phyloP scores from a whole-genome alignment of 2,888 invertebrate species.

The Folsomia candida region DNA sequence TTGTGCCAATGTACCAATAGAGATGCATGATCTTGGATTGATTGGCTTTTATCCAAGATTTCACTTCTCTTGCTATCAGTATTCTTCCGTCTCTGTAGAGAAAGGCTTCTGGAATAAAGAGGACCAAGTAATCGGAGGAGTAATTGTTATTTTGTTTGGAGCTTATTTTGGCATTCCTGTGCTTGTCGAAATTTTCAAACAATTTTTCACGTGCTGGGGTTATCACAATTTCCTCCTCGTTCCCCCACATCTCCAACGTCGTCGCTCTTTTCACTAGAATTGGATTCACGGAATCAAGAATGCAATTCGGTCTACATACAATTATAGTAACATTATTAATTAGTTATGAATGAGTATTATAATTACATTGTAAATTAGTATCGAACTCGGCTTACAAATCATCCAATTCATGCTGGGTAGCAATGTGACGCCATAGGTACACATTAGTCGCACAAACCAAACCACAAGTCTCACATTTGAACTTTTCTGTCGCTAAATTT shows the following conservation, averaged over 20 bases:
- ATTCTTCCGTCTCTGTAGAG: neutral
- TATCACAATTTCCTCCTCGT: neutral
- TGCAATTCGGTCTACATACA: too few relatives aligned
- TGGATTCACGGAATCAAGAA: too few relatives aligned
- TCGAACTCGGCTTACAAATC: too few relatives aligned
- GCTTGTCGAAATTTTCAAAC: neutral
- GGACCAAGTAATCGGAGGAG: neutral
- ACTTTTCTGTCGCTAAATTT: too few relatives aligned
- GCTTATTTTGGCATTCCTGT: too few relatives aligned
- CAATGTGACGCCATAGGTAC: too few relatives aligned
- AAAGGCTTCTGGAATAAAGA: neutral
- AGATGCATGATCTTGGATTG: neutral
- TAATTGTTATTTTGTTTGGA: neutral
- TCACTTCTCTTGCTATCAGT: neutral
- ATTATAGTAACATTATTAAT: too few relatives aligned
- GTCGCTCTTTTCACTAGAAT: neutral
- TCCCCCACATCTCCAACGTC: neutral
- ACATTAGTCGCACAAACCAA: too few relatives aligned
- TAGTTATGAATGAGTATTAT: too few relatives aligned
- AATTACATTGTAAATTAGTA: too few relatives aligned
- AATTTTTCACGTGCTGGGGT: neutral
- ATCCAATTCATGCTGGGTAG: too few relatives aligned
- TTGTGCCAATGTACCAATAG: neutral
- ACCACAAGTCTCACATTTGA: too few relatives aligned
- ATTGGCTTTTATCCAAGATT: neutral